Conservation (phyloP, 2,113 vertebrate genomes). For the Pontoporia blainvillei region DNA sequence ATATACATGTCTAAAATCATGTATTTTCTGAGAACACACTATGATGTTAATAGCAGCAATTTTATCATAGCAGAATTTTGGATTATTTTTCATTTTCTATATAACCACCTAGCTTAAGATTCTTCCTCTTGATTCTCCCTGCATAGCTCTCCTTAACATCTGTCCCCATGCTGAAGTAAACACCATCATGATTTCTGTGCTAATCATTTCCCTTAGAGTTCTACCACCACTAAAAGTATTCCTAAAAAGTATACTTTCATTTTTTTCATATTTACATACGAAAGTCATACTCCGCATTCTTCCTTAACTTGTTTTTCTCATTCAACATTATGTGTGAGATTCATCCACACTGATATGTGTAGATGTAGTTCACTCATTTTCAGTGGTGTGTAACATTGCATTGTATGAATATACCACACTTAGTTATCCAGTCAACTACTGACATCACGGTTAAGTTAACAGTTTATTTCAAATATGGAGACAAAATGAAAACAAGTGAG, state of each 20-base stretch:
- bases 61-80: background rate
- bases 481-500: background rate
- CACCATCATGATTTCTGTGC: background rate
- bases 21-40: background rate
- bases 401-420: background rate
- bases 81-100: background rate
- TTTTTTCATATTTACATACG: background rate
- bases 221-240: background rate
- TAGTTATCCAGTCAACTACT: background rate
- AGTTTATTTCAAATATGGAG: background rate
- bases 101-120: background rate
- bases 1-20: background rate
- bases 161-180: background rate
- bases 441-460: background rate
- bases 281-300: background rate
- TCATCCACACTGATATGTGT: background rate
- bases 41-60: background rate
- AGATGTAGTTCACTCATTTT: background rate
- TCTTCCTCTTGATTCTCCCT: background rate
- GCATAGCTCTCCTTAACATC: background rate
- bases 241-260: background rate
- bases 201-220: background rate
- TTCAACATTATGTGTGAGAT: background rate
- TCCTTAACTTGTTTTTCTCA: background rate
- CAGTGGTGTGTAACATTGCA: background rate